A percentile compares a stretch with the other conserved stretches of the same genome.
These are phyloP conservation scores for Sabellastarte sp. DNA, from an alignment of 2,888 invertebrate genomes.

Conservation along the genomic window DNA sequence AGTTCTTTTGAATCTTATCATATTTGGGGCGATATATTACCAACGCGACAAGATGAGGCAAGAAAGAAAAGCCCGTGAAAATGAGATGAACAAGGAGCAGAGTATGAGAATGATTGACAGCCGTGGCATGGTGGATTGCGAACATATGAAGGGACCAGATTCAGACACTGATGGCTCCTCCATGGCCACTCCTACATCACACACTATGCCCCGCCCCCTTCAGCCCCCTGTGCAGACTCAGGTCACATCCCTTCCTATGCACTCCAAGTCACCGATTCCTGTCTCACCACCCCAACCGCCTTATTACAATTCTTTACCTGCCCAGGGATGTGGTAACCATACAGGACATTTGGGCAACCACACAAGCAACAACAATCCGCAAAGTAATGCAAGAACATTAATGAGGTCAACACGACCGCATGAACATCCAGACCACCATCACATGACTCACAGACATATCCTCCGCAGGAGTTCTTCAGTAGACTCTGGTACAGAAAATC, in stretches of 20 bases:
- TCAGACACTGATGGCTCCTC: constrained; percentile 3
- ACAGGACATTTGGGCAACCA: too few species aligned
- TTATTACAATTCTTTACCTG: too few species aligned
- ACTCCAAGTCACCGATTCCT: constrained; percentile 3
- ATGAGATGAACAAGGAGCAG: constrained; percentile 21
- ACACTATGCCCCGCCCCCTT: not conserved
- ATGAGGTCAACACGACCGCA: too few species aligned
- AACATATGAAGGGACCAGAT: not conserved
- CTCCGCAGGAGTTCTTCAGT: not conserved
- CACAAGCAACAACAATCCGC: too few species aligned
- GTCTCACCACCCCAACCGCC: not conserved
- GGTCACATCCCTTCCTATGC: not conserved
- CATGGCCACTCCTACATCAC: not conserved
- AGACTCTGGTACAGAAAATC: constrained; percentile 1
- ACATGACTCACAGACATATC: not conserved
- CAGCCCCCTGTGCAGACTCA: not conserved
- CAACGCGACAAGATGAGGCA: constrained; percentile 63
- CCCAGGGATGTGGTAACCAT: too few species aligned
- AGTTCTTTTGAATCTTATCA: constrained; percentile 85
- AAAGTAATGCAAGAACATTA: too few species aligned
- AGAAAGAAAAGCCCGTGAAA: constrained; percentile 34
- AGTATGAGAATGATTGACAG: not conserved
- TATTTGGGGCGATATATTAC: constrained; percentile 93
- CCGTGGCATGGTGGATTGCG: not conserved
- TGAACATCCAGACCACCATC: not conserved